Evolutionary conservation across 2,888 invertebrate genomes (phyloP).

Genomic region (Ophraella communa): DNA sequence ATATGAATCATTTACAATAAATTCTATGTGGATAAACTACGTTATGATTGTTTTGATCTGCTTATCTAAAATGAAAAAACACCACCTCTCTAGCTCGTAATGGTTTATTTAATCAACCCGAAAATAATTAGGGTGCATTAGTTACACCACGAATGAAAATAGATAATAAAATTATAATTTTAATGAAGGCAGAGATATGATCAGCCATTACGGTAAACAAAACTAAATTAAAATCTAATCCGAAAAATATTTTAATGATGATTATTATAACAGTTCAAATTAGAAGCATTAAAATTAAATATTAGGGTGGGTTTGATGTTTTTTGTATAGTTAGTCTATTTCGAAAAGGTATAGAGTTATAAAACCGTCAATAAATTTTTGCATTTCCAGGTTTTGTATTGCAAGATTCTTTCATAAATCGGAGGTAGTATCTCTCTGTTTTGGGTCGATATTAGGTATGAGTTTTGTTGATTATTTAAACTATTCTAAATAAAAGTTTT

Average conservation of each 20-base stretch:
- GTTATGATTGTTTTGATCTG: slow-evolving; percentile 16
- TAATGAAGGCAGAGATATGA: neutral
- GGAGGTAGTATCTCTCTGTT: too few relatives aligned
- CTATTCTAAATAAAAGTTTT: too few relatives aligned
- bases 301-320: too few relatives aligned
- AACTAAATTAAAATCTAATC: neutral
- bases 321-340: too few relatives aligned
- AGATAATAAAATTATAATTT: neutral
- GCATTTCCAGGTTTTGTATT: too few relatives aligned
- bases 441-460: too few relatives aligned
- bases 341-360: too few relatives aligned
- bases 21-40: slow-evolving; percentile 4
- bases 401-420: too few relatives aligned
- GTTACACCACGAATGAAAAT: neutral
- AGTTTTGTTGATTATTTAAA: too few relatives aligned
- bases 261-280: neutral
- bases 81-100: slow-evolving; percentile 3
- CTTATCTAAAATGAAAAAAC: slow-evolving; percentile 30
- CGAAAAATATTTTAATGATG: neutral
- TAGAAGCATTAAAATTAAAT: too few relatives aligned
- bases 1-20: slow-evolving; percentile 20
- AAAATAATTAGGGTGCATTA: slow-evolving; percentile 10
- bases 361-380: too few relatives aligned
- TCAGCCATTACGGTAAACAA: neutral
- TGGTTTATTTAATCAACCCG: slow-evolving; percentile 2